Conservation (phyloP, 2,797 vertebrate genomes). For the Lutjanus campechanus region DNA sequence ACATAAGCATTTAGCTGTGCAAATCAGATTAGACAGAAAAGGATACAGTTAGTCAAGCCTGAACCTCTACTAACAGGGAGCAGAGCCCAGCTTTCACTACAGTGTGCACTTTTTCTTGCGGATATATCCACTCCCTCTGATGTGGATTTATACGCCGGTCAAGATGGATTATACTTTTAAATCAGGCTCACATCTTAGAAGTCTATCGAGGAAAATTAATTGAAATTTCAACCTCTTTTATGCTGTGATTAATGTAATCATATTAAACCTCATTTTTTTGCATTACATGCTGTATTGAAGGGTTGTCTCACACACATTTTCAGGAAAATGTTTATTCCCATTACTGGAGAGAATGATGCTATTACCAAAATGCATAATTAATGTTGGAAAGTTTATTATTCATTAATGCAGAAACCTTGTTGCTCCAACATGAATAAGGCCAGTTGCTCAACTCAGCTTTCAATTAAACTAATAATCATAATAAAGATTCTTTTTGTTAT, state of each 20-base stretch:
- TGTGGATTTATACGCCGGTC: slow-evolving; percentile 75
- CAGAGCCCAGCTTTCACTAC: slow-evolving; percentile 23
- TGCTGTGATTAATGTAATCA: slow-evolving; percentile 75
- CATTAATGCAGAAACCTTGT: slow-evolving; percentile 44
- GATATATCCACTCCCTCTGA: slow-evolving; percentile 65
- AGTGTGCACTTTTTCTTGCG: slow-evolving; percentile 32
- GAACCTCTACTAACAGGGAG: slow-evolving; percentile 65
- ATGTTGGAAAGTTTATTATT: slow-evolving; percentile 46
- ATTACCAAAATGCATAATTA: slow-evolving; percentile 53
- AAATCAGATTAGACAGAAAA: slow-evolving; percentile 81
- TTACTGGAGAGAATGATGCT: slow-evolving; percentile 45
- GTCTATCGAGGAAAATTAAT: slow-evolving; percentile 80
- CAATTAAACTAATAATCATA: slow-evolving; percentile 1
- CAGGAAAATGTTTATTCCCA: slow-evolving; percentile 46
- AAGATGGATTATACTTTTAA: slow-evolving; percentile 79
- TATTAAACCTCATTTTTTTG: slow-evolving; percentile 61
- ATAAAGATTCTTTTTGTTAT: slow-evolving; percentile 10
- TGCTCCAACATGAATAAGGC: slow-evolving; percentile 18
- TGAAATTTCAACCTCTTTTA: slow-evolving; percentile 78
- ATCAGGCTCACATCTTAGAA: slow-evolving; percentile 78
- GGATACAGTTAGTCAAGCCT: slow-evolving; percentile 76
- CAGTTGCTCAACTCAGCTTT: slow-evolving; percentile 44
- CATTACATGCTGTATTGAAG: slow-evolving; percentile 43
- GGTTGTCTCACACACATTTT: slow-evolving; percentile 28
- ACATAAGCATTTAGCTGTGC: slow-evolving; percentile 67